Conservation (phyloP, 2,113 vertebrate species). For the Baryphthengus martii region DNA sequence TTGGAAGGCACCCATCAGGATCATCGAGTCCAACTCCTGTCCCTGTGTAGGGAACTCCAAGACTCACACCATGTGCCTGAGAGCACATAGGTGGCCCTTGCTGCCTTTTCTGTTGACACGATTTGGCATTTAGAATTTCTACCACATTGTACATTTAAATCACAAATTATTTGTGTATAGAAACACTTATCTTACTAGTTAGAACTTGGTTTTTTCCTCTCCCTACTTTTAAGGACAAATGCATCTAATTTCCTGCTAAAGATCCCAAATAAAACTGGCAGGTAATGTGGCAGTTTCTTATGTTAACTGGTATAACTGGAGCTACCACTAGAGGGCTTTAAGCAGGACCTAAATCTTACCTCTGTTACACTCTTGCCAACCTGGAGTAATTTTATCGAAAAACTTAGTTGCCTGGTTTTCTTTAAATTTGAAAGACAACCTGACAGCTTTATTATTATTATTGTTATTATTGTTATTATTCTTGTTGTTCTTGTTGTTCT, state of each 20-base stretch:
- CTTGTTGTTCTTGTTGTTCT: no score
- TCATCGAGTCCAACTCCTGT: no score
- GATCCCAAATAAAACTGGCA: background rate
- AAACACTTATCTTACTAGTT: background rate
- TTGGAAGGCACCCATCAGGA: no score
- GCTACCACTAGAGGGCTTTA: conserved; percentile 34
- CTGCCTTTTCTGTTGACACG: background rate
- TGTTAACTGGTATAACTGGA: background rate
- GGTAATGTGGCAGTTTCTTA: background rate
- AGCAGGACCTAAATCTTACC: background rate
- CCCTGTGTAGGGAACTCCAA: no score
- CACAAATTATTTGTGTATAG: background rate
- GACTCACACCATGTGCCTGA: no score
- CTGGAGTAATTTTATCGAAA: background rate
- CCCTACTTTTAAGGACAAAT: background rate
- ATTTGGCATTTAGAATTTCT: background rate
- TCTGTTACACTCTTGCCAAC: background rate
- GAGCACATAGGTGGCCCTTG: background rate
- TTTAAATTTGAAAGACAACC: background rate
- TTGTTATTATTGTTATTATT: no score
- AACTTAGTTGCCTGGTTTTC: background rate
- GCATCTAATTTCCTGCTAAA: background rate
- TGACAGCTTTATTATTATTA: background rate
- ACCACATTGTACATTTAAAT: background rate
- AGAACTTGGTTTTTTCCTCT: background rate